Percentiles rank a stretch among this genome's conserved stretches.
Conservation (phyloP, 2,797 vertebrate species). For the Carcharodon carcharias region DNA sequence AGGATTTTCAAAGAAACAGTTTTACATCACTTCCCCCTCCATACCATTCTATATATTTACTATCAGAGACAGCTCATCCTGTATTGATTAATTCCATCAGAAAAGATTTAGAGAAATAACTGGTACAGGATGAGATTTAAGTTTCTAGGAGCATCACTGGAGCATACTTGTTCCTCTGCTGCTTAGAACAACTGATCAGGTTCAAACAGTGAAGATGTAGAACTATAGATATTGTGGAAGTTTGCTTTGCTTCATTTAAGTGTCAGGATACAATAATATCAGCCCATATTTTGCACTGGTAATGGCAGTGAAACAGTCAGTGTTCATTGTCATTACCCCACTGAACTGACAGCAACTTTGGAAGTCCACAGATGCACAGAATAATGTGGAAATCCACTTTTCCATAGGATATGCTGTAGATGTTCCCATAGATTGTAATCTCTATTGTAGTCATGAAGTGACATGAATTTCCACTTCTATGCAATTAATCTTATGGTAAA, state of each 20-base stretch:
- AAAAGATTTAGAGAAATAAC: neutral
- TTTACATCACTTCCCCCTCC: neutral
- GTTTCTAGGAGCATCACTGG: neutral
- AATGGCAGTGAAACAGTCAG: neutral
- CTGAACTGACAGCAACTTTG: neutral
- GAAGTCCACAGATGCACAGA: neutral
- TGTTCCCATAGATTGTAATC: too few species aligned
- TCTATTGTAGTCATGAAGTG: too few species aligned
- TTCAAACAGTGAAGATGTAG: neutral
- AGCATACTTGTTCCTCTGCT: neutral
- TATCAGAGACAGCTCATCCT: neutral
- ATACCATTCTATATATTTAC: neutral
- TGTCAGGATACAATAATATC: neutral
- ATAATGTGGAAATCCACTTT: neutral
- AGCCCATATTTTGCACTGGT: neutral
- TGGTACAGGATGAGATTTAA: neutral
- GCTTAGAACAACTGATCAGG: neutral
- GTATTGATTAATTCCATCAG: neutral
- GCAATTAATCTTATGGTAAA: neutral
- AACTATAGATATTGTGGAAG: neutral
- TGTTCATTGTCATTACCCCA: neutral
- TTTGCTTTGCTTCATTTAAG: neutral
- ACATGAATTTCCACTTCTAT: neutral
- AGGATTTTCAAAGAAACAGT: neutral
- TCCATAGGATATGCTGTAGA: neutral